Evolutionary conservation across 2,113 vertebrate species (phyloP).

Genomic region (Passer montanus): DNA sequence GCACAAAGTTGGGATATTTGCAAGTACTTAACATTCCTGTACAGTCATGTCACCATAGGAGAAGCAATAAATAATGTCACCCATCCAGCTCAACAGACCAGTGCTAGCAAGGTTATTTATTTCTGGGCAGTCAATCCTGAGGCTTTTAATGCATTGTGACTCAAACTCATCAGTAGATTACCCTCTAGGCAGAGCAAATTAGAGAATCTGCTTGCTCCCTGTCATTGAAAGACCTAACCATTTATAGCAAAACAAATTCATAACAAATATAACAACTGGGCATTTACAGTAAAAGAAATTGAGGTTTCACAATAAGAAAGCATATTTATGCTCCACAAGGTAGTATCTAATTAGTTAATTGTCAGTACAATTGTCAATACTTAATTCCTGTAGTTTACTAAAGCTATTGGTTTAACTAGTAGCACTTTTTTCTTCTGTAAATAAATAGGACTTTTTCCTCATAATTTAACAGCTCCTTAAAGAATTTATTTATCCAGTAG

Average conservation of each 20-base stretch:
- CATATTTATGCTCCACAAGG: not conserved
- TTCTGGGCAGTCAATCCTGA: not conserved
- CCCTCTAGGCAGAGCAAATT: not conserved
- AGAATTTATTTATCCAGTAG: not conserved
- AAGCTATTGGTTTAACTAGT: not conserved
- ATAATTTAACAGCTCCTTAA: not conserved
- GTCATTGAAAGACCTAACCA: not conserved
- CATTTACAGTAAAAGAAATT: not conserved
- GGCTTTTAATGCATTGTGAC: not conserved
- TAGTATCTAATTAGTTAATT: not conserved
- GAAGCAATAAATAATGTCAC: not conserved
- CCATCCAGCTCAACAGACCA: not conserved
- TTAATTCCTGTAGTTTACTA: not conserved
- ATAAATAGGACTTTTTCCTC: not conserved
- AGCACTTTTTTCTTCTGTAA: not conserved
- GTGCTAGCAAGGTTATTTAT: not conserved
- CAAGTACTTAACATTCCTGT: not conserved
- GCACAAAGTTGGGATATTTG: not conserved
- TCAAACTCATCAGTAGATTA: not conserved
- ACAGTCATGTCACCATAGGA: not conserved
- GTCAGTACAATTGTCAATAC: not conserved
- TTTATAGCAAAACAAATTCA: not conserved
- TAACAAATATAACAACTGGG: not conserved
- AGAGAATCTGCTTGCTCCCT: not conserved
- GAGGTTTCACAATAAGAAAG: not conserved